Evolutionary conservation across 2,113 vertebrate genomes (phyloP).

Genomic region (Rhabdomys dilectus): DNA sequence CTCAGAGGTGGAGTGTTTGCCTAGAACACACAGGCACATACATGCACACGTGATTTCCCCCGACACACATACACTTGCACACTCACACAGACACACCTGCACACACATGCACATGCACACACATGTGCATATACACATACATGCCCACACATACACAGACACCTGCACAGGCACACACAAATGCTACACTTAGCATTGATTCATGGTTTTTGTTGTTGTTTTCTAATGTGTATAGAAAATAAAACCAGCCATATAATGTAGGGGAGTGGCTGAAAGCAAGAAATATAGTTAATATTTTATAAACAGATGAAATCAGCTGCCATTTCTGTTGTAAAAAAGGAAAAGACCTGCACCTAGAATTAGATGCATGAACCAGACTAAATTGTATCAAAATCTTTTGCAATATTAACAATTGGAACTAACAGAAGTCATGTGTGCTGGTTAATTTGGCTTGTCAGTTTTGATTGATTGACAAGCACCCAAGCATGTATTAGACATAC

Average conservation of each 20-base stretch:
- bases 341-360: background rate
- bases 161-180: background rate
- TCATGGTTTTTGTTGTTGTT: background rate
- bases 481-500: background rate
- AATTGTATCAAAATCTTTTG: constrained; percentile 8
- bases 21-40: background rate
- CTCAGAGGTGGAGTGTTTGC: background rate
- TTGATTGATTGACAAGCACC: background rate
- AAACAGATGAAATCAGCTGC: background rate
- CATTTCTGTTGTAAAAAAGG: background rate
- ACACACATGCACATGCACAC: background rate
- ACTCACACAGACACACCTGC: background rate
- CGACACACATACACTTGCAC: too few species aligned
- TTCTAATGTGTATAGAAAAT: background rate
- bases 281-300: background rate
- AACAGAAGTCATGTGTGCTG: background rate
- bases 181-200: background rate
- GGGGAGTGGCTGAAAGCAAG: background rate
- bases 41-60: too few species aligned
- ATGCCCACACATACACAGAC: background rate
- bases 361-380: background rate
- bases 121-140: background rate
- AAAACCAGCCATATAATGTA: background rate
- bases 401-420: background rate
- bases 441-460: background rate